These are phyloP conservation scores for Brachionus sp. DNA, from an alignment of 1,140 invertebrate species.

Conservation along the genomic window DNA sequence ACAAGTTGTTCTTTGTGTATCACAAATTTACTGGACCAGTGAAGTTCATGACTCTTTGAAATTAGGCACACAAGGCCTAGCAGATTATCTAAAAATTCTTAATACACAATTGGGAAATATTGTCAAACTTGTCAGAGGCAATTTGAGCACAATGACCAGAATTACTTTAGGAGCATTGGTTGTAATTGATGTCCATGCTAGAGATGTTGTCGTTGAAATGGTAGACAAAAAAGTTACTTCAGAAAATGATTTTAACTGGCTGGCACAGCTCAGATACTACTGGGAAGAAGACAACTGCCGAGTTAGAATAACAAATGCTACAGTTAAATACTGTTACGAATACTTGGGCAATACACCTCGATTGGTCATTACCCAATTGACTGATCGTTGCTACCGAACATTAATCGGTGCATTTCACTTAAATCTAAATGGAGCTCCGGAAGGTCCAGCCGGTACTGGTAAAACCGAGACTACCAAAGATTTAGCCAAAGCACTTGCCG, in stretches of 20 bases:
- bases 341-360: slow-evolving; percentile 59
- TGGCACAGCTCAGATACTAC: slow-evolving; percentile 60
- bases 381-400: slow-evolving; percentile 60
- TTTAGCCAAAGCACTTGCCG: slow-evolving; percentile 60
- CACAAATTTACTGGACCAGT: slow-evolving; percentile 60
- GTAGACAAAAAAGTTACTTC: slow-evolving; percentile 51
- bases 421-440: slow-evolving; percentile 56
- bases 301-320: slow-evolving; percentile 59
- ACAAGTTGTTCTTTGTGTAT: slow-evolving; percentile 59
- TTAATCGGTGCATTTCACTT: slow-evolving; percentile 58
- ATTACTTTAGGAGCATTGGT: slow-evolving; percentile 59
- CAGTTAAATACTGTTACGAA: slow-evolving; percentile 59
- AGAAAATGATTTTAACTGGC: slow-evolving; percentile 60
- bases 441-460: slow-evolving; percentile 66
- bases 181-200: slow-evolving; percentile 55
- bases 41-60: slow-evolving; percentile 56
- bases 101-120: slow-evolving; percentile 55
- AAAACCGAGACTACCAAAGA: slow-evolving; percentile 65
- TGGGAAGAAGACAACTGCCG: slow-evolving; percentile 54
- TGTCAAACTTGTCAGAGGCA: slow-evolving; percentile 59
- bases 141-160: slow-evolving; percentile 57
- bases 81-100: slow-evolving; percentile 53
- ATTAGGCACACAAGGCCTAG: neutral
- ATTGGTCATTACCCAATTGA: slow-evolving; percentile 60
- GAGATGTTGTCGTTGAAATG: slow-evolving; percentile 53